A percentile compares a stretch with the other conserved stretches of the same genome.
Evolutionary conservation across 2,797 vertebrate genomes (phyloP).

Genomic region (Crenuchus spilurus): DNA sequence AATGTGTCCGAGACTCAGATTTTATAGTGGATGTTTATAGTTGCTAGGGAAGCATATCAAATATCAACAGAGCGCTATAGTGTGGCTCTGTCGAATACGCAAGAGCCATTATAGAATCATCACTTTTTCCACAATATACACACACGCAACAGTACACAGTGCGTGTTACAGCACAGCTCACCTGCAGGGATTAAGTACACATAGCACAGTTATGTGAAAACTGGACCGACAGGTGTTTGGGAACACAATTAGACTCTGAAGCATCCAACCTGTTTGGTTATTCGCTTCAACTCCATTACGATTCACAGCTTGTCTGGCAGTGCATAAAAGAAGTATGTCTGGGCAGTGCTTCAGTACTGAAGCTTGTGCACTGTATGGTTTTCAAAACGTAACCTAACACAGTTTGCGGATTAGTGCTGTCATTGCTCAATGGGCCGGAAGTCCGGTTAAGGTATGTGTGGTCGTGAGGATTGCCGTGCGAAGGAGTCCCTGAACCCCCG

Average conservation of each 20-base stretch:
- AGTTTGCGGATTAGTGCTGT: not conserved
- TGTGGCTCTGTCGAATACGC: conserved; percentile 20
- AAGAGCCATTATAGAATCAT: conserved; percentile 12
- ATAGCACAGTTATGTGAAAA: conserved; percentile 24
- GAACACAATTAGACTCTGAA: not conserved
- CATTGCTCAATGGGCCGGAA: conserved; percentile 20
- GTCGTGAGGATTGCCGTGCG: not conserved
- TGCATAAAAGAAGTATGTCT: conserved; percentile 3
- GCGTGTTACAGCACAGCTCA: conserved; percentile 29
- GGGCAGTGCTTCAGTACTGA: not conserved
- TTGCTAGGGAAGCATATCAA: conserved; percentile 35
- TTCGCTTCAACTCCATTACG: conserved; percentile 4
- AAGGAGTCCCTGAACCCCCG: not conserved
- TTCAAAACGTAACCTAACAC: conserved; percentile 9
- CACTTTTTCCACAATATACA: conserved; percentile 45
- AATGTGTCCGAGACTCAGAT: not conserved
- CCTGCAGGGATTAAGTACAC: conserved; percentile 1
- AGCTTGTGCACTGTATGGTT: conserved; percentile 19
- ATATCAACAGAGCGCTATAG: conserved; percentile 17
- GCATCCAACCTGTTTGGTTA: conserved; percentile 14
- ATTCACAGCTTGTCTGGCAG: conserved; percentile 8
- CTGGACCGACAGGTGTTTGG: conserved; percentile 8
- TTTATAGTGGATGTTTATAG: not conserved
- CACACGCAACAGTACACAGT: conserved; percentile 2
- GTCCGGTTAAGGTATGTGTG: conserved; percentile 26